Base-by-base conservation (phyloP, 2,888 invertebrate genomes). In the Hypomecis atomaria region DNA sequence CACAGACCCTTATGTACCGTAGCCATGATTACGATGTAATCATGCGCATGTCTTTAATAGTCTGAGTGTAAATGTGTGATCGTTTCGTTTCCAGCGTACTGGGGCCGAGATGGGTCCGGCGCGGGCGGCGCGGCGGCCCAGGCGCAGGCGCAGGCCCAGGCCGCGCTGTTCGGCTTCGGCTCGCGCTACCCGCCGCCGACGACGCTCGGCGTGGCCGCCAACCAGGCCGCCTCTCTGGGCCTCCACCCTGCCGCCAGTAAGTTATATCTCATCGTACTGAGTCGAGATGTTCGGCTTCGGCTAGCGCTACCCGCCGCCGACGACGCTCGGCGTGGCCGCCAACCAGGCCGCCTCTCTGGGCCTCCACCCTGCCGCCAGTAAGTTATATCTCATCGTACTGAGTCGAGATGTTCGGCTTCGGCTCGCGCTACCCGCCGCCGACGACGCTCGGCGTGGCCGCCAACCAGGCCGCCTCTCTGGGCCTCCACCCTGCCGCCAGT, bases 271-370 rank as follows among this genome's bases (percentile, higher is more conserved):
- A 38, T 23, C 23, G 23, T 23, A n/a, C n/a, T n/a, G n/a, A n/a
- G n/a, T n/a, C n/a, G n/a, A n/a, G n/a, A n/a, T 91, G 67, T 92
- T 92, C 83, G 90, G 92, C 60, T 90, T 92, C 80, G 89, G 92
- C 36, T 85, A 89, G 59, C 85, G 93, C 66, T 90, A 92, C 80
- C 91, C 89, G 56, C 94, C 94, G 76, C 95, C 95, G 72, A 95
- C 95, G 75, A 96, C 97, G 61, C 94, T 97, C 81, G 96, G 96
- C 72, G 97, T 96, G 75, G 97, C 97, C 57, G 97, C 97, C 72
- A 96, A 96, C 84, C 97, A 97, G 89, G 97, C 97, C 44, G 97
- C 97, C 59, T 96, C 96, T 80, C 93, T 97, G 78, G 96, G 97
- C 71, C 93, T 96, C 79, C 95, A 95, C 80, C 96, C 96, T 65